Base-by-base conservation (phyloP, 2,888 invertebrate species). In the Ethmia dodecea region DNA sequence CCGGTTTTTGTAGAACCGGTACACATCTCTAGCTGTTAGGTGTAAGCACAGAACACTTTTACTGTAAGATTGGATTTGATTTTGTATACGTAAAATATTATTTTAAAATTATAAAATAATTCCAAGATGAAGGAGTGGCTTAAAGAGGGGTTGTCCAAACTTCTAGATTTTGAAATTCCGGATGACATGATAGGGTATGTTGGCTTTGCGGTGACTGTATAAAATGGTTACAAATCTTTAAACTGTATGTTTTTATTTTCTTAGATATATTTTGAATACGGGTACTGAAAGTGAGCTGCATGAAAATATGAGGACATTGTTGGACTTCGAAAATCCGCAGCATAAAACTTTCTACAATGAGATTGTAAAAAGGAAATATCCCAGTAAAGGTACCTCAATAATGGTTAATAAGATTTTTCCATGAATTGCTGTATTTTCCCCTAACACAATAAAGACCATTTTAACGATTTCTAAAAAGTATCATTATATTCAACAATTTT, bases 221-320 rank as follows among this genome's bases (percentile, higher is more conserved):
- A 18, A 27, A 25, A 15, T 18, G 35, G 40, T 42, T 16, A 49
- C 33, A 25, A 32, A 28, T 35, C 42, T 41, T 45, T 29, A 26
- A 6, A 26, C 2, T 12, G 5, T 26, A 11, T 26, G 26, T 3
- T 4, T 10, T 1, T 26, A 26, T 42, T 80, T 83, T 29, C 66
- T 95, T 95, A 20, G 93, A 92, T 51, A 90, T 96, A 20, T 60
- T 90, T 39, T 87, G 90, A 10, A 93, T 96, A 49, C 88, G 92
- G 53, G n/a, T n/a, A 89, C 89, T 56, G 89, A 90, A 35, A 79
- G 86, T 38, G 94, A 94, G 55, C 83, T 94, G 30, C 92, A 93
- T 50, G 93, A 94, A 39, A 95, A 94, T 56, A 91, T 95, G 73
- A 89, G 88, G 51, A 92, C 92, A 31, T 78, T 96, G 29, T 62